phyloP scores from a whole-genome alignment of 2,797 vertebrate genomes.

The Notamacropus eugenii region DNA sequence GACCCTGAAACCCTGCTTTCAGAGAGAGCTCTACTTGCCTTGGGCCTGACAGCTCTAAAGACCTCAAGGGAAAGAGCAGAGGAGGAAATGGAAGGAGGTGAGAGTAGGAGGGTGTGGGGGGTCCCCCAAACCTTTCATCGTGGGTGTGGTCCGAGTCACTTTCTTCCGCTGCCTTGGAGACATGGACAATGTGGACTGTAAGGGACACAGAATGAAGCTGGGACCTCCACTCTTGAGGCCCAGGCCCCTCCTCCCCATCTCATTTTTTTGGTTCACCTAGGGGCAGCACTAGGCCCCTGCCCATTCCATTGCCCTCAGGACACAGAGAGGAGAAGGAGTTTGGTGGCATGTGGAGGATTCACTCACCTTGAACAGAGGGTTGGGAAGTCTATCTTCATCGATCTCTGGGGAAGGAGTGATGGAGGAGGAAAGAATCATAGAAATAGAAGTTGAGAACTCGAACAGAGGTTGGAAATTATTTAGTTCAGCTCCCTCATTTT shows the following conservation, averaged over 20 bases:
- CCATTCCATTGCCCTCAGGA: background rate
- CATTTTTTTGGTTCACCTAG: background rate
- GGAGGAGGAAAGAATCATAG: background rate
- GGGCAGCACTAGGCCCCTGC: background rate
- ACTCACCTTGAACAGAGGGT: conserved; percentile 93
- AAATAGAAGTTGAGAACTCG: background rate
- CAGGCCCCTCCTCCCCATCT: background rate
- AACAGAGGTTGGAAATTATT: background rate
- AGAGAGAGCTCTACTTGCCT: background rate
- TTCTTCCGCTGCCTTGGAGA: conserved; percentile 94
- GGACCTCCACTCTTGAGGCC: background rate
- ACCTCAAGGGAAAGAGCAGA: background rate
- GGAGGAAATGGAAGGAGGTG: background rate
- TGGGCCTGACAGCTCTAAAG: background rate
- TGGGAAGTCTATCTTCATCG: conserved; percentile 94
- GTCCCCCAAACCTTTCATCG: conserved; percentile 92
- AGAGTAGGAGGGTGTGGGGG: background rate
- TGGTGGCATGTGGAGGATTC: background rate
- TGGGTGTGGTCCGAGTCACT: conserved; percentile 92
- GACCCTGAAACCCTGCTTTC: background rate
- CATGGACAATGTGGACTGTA: conserved; percentile 91
- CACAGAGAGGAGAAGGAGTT: background rate
- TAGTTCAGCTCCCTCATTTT: background rate
- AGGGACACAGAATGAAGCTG: conserved; percentile 66
- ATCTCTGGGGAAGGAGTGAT: conserved; percentile 84